Evolutionary conservation across 2,113 vertebrate genomes (phyloP), one percentile per base, ranked within the genome.

Genomic region (Brachyhypopomus gauderio): DNA sequence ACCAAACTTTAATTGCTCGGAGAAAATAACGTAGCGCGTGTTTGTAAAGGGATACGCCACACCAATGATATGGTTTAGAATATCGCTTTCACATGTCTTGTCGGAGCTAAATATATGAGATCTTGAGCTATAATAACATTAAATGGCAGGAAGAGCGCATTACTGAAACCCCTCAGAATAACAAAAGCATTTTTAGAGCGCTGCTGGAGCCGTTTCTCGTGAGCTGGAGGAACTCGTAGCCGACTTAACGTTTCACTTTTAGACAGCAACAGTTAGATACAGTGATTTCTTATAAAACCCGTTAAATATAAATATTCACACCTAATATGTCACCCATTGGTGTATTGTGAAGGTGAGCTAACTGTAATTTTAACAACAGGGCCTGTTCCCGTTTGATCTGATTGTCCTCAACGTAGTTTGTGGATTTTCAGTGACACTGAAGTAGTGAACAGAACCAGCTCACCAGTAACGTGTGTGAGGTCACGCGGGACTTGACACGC

Each of bases 331-430:
- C 5, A 19, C 14, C 25, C 27, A 25, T 38, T n/a, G 9, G 66
- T 8, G 41, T 52, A 52, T 14, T 52, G 45, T 52, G 45, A 14
- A 52, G 36, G 20, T 22, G 66, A 20, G 34, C 11, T 70, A 60
- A 34, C 30, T 6, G 52, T 27, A 23, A 27, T 52, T 45, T 73
- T n/a, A 69, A 36, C 72, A 71, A 69, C 52, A 63, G 64, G 34
- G 19, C 45, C n/a, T 75, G 67, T 88, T 89, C 87, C 22, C 82
- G 87, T 90, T 87, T 86, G 87, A 89, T 20, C 84, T 84, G 84
- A 36, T 85, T 11, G 45, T 14, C 88, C 87, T 84, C 56, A 70
- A 82, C 88, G 36, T 55, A 79, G 30, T 16, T 34, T 41, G 7
- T 6, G 45, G 62, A 75, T 27, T 30, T 52, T 70, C 72, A 23